A percentile compares a stretch with the other conserved stretches of the same genome.
Conservation (phyloP, 2,797 vertebrate genomes). For the Eleutherodactylus coqui region DNA sequence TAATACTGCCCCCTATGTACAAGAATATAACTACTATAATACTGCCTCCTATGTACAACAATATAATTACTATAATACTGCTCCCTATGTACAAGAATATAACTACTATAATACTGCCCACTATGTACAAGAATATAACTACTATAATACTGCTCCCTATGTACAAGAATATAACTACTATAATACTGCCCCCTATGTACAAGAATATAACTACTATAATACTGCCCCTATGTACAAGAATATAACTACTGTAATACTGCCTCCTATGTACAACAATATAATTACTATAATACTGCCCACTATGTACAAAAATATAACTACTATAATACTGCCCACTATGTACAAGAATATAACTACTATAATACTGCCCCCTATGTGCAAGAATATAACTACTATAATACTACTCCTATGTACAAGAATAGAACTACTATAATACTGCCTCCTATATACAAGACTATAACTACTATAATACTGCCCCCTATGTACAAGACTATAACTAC, state of each 20-base stretch:
- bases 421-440: too few relatives aligned
- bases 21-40: slow-evolving; percentile 14
- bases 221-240: neutral
- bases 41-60: neutral
- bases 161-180: slow-evolving; percentile 4
- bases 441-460: neutral
- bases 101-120: neutral
- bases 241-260: neutral
- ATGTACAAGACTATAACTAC: too few relatives aligned
- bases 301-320: slow-evolving; percentile 6
- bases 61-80: slow-evolving; percentile 1
- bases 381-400: too few relatives aligned
- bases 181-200: slow-evolving; percentile 2
- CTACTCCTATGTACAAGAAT: too few relatives aligned
- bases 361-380: too few relatives aligned
- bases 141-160: too few relatives aligned
- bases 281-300: neutral
- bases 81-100: neutral
- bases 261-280: neutral
- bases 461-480: neutral
- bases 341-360: slow-evolving; percentile 8
- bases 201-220: neutral
- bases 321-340: neutral
- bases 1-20: slow-evolving; percentile 1
- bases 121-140: neutral